Evolutionary conservation across 2,888 invertebrate genomes (phyloP), one percentile per base, ranked within the genome.

Genomic region (Graphium colonna): DNA sequence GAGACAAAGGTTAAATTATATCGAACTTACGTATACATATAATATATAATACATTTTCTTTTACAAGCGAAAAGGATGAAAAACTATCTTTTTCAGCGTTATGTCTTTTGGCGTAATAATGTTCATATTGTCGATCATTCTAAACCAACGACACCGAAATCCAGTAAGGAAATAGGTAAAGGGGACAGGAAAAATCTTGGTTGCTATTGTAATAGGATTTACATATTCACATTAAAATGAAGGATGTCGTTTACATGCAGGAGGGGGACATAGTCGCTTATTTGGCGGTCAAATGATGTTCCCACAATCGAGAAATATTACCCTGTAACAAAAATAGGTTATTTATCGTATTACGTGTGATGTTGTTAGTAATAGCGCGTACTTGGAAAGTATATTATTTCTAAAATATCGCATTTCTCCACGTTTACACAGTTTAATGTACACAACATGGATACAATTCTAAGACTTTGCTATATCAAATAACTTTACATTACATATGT

Each of bases 141-240:
- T 43, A 36, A 21, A 12, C 21, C 12, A 43, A 12, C n/a, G 21
- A 42, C 31, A 33, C 9, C 9, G 31, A 9, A 10, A 15, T 10
- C 21, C 18, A 13, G n/a, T 8, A 36, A 13, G 26, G 42, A 50
- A 50, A 36, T 33, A 36, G 26, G 43, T 49, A 49, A 49, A 3
- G 41, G 21, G 43, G 43, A 50, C 33, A 36, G 31, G 42, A 31
- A 49, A 50, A 33, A 36, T 42, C 21, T 50, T 17, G 50, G 12
- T 42, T 50, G 33, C 15, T 33, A 49, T 49, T 42, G 33, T 42
- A 33, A 36, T 36, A 33, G 21, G 50, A 50, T 21, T 21, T 21
- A 21, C 21, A 5, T 21, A 21, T 21, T 21, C 21, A 21, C 21
- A 21, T 21, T 21, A 21, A 21, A 21, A 21, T 21, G 21, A 21